Conservation (phyloP, 2,888 invertebrate species). For the Troilus luridus region DNA sequence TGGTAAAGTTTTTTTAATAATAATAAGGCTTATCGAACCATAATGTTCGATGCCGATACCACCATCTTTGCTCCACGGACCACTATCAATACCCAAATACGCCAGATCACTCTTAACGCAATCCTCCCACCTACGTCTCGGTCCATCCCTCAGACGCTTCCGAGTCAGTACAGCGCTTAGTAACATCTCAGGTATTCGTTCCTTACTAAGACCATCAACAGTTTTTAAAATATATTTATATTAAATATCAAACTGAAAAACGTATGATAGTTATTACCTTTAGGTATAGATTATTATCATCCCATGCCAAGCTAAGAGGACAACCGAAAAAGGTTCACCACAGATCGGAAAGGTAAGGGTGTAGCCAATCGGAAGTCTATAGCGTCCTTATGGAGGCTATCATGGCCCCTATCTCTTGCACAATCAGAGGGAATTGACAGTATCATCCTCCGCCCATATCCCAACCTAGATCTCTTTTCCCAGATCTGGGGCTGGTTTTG, state of each 20-base stretch:
- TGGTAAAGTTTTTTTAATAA: too few species aligned
- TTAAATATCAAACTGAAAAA: not conserved
- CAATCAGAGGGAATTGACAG: conserved; percentile 5
- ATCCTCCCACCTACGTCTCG: too few species aligned
- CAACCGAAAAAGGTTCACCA: not conserved
- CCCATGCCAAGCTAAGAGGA: not conserved
- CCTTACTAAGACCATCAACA: too few species aligned
- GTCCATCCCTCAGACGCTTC: too few species aligned
- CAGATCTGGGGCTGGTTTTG: not conserved
- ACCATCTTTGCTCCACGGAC: too few species aligned
- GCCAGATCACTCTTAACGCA: too few species aligned
- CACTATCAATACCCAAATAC: too few species aligned
- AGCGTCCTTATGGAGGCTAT: not conserved
- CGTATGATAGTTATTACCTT: too few species aligned
- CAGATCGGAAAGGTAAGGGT: not conserved
- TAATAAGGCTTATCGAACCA: too few species aligned
- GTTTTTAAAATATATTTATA: not conserved
- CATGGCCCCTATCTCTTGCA: not conserved
- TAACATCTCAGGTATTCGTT: too few species aligned
- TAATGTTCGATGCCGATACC: too few species aligned
- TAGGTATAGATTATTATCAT: not conserved
- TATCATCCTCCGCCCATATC: not conserved
- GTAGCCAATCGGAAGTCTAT: not conserved
- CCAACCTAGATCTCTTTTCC: not conserved
- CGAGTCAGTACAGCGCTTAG: too few species aligned